Evolutionary conservation across 23 tunicate genomes (phyloP).

Genomic region (Ciona savignyi): DNA sequence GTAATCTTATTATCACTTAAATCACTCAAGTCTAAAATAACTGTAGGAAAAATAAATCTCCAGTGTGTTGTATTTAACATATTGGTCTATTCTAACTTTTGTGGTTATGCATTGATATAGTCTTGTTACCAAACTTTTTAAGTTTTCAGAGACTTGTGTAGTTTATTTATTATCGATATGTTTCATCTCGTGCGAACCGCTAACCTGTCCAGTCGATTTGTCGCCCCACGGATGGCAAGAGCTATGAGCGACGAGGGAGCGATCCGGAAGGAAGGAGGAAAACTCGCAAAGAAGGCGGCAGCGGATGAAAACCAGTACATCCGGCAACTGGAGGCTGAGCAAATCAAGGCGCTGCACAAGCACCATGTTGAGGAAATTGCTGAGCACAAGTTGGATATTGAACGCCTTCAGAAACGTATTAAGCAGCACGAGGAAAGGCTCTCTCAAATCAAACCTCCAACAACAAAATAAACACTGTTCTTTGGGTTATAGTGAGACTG

Average conservation of each 20-base stretch:
- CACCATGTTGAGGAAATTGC: constrained; percentile 81
- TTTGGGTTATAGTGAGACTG: too few relatives aligned
- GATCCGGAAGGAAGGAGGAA: constrained; percentile 70
- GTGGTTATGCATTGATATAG: too few relatives aligned
- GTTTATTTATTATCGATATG: constrained; percentile 10
- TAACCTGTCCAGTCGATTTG: neutral
- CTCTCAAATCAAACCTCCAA: neutral
- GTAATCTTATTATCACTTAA: too few relatives aligned
- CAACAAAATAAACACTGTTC: neutral
- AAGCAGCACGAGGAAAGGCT: constrained; percentile 41
- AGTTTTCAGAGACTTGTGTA: neutral
- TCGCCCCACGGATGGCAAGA: constrained; percentile 20
- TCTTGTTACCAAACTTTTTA: too few relatives aligned
- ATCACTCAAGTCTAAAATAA: too few relatives aligned
- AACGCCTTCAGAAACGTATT: constrained; percentile 59
- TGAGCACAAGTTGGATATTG: constrained; percentile 80
- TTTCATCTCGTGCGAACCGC: constrained; percentile 25
- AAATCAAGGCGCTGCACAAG: constrained; percentile 60
- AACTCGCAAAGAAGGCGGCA: constrained; percentile 78
- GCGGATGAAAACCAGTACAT: constrained; percentile 89
- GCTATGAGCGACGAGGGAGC: constrained; percentile 75
- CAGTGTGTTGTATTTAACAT: too few relatives aligned
- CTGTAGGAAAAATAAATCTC: too few relatives aligned
- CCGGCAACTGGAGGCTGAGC: constrained; percentile 71
- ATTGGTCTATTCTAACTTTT: too few relatives aligned